These are phyloP conservation scores for Apamea sordens DNA, from an alignment of 2,888 invertebrate genomes.

Conservation along the genomic window DNA sequence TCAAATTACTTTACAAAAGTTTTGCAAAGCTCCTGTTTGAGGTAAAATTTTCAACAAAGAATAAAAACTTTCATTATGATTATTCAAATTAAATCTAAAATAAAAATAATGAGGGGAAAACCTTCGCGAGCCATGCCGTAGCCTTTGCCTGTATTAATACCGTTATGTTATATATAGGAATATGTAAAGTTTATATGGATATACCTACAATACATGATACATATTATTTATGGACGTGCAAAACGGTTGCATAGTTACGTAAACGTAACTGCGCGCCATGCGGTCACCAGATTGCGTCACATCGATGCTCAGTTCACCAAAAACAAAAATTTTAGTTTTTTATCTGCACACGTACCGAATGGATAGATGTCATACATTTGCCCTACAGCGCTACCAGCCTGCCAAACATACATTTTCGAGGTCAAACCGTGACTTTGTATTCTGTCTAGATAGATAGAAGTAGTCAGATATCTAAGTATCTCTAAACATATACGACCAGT, in stretches of 20 bases:
- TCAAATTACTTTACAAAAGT: slow-evolving; percentile 42
- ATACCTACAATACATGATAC: not conserved
- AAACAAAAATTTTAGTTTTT: slow-evolving; percentile 70
- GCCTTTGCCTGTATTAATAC: slow-evolving; percentile 9
- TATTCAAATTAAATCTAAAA: slow-evolving; percentile 55
- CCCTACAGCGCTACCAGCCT: slow-evolving; percentile 50
- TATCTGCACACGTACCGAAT: slow-evolving; percentile 42
- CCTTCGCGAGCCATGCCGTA: slow-evolving; percentile 5
- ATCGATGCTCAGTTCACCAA: slow-evolving; percentile 75
- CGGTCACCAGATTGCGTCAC: slow-evolving; percentile 75
- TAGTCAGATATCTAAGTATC: slow-evolving; percentile 19
- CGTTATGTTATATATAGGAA: not conserved
- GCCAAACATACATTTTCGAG: slow-evolving; percentile 54
- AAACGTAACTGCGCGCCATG: slow-evolving; percentile 73
- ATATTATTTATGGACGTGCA: slow-evolving; percentile 6
- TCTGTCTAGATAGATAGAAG: slow-evolving; percentile 17
- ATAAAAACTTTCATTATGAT: slow-evolving; percentile 43
- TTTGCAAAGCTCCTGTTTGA: slow-evolving; percentile 41
- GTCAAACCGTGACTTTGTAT: slow-evolving; percentile 31
- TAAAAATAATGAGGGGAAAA: slow-evolving; percentile 29
- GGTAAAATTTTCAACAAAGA: slow-evolving; percentile 44
- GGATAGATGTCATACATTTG: slow-evolving; percentile 46
- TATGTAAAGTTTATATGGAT: slow-evolving; percentile 5
- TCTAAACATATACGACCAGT: slow-evolving; percentile 18
- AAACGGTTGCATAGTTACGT: slow-evolving; percentile 72